A percentile compares a stretch with the other conserved stretches of the same genome.
Conservation (phyloP, 2,888 invertebrate genomes). For the Oscheius sp. region DNA sequence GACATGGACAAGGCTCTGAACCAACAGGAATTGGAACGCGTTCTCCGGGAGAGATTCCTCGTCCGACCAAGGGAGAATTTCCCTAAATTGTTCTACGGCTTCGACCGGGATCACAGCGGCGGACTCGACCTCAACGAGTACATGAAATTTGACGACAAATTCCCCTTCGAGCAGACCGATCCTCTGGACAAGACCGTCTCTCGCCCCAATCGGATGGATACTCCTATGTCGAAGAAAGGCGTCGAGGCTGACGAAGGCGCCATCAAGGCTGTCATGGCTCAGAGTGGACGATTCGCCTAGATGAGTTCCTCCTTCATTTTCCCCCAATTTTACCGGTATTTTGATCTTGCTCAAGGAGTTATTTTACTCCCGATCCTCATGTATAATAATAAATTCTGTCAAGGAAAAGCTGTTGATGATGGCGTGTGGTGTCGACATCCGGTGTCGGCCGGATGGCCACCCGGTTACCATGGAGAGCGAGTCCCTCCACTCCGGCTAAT, state of each 20-base stretch:
- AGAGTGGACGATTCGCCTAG: conserved; percentile 38
- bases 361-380: background rate
- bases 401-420: background rate
- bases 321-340: conserved; percentile 15
- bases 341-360: conserved; percentile 10
- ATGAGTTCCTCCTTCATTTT: background rate
- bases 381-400: background rate
- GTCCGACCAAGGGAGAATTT: conserved; percentile 65
- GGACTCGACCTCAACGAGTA: conserved; percentile 64
- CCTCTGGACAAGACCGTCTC: conserved; percentile 44
- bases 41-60: conserved; percentile 64
- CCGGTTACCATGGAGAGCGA: conserved; percentile 17
- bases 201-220: conserved; percentile 16
- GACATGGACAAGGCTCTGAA: conserved; percentile 62
- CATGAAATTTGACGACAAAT: conserved; percentile 62
- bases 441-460: conserved; percentile 1
- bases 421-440: background rate
- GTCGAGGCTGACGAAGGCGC: conserved; percentile 45
- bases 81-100: conserved; percentile 60
- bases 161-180: conserved; percentile 66
- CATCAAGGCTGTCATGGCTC: conserved; percentile 53
- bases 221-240: conserved; percentile 33
- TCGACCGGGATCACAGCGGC: conserved; percentile 64
- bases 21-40: conserved; percentile 58
- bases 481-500: background rate